Evolutionary conservation across 2,113 vertebrate genomes (phyloP).

Genomic region (Dromaius novaehollandiae): DNA sequence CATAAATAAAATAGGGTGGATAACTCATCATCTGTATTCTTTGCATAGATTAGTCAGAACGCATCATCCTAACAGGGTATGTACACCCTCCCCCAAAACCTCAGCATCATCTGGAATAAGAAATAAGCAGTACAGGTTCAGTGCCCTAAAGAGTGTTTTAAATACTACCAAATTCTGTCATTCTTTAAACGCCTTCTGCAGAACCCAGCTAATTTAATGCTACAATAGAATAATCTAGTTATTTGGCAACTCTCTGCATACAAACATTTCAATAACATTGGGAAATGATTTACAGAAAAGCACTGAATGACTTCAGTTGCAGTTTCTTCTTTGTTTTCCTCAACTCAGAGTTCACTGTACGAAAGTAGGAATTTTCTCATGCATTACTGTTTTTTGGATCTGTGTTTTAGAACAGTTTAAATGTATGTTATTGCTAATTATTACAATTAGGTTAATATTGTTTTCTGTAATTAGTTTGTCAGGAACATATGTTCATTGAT

Average conservation of each 20-base stretch:
- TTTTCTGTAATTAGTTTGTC: constrained; percentile 65
- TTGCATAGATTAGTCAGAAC: not conserved
- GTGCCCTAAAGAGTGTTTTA: not conserved
- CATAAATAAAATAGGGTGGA: not conserved
- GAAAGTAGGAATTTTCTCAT: not conserved
- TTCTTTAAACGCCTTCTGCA: not conserved
- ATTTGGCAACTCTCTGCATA: constrained; percentile 36
- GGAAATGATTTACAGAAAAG: constrained; percentile 24
- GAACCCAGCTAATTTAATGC: not conserved
- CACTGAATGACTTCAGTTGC: not conserved
- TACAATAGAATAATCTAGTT: constrained; percentile 52
- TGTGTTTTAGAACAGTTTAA: constrained; percentile 14
- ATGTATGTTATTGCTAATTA: constrained; percentile 23
- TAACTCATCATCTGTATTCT: not conserved
- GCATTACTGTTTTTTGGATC: not conserved
- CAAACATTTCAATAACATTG: constrained; percentile 11
- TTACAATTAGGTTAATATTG: constrained; percentile 28
- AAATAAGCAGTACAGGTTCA: not conserved
- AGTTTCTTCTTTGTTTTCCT: constrained; percentile 35
- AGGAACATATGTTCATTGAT: constrained; percentile 38
- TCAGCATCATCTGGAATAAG: not conserved
- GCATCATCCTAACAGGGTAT: not conserved
- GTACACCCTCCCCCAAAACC: not conserved
- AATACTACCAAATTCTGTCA: not conserved
- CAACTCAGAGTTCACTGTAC: not conserved